phyloP scores from a whole-genome alignment of 2,113 vertebrate species.

The Equus przewalskii region DNA sequence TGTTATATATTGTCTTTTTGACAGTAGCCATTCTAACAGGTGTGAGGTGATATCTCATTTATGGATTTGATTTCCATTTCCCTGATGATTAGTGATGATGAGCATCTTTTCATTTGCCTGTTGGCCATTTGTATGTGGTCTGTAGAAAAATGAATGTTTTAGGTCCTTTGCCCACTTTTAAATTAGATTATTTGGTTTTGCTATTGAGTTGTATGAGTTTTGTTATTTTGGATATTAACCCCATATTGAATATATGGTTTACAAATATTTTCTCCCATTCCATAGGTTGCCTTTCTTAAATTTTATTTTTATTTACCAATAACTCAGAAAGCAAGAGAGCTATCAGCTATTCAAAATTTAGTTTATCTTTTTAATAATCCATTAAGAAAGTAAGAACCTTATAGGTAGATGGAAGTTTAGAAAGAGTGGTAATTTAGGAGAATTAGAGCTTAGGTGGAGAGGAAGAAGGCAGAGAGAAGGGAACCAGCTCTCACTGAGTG shows the following conservation, averaged over 20 bases:
- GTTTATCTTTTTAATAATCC: background rate
- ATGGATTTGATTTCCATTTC: no score
- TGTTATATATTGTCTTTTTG: background rate
- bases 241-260: background rate
- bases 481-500: background rate
- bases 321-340: background rate
- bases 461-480: background rate
- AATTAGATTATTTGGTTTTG: no score
- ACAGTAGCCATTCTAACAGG: no score
- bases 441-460: background rate
- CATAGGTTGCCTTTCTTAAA: background rate
- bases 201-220: no score
- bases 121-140: no score
- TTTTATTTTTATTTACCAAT: background rate
- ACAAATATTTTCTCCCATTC: background rate
- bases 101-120: no score
- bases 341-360: background rate
- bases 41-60: no score
- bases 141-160: no score
- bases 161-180: no score
- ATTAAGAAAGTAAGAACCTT: background rate
- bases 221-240: no score
- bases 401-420: background rate
- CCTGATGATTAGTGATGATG: no score
- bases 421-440: background rate